These are phyloP conservation scores for Pseudomyrmex cubaensis DNA, from an alignment of 1,140 invertebrate genomes.

Conservation along the genomic window DNA sequence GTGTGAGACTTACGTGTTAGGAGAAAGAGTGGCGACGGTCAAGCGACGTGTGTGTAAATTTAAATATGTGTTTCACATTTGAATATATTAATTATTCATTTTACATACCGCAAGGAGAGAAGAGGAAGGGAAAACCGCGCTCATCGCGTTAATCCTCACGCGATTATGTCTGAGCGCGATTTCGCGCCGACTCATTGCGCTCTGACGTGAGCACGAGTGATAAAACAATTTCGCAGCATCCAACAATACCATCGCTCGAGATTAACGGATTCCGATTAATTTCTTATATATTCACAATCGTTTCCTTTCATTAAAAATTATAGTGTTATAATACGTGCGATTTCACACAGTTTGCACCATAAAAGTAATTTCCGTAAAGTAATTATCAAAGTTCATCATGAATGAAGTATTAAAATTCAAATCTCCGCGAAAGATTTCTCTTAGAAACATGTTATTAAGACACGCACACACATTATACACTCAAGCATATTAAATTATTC, in stretches of 20 bases:
- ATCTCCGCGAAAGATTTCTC: too few relatives aligned
- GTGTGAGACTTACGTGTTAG: conserved; percentile 40
- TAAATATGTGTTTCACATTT: conserved; percentile 66
- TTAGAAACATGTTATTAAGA: too few relatives aligned
- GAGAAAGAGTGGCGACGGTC: not conserved
- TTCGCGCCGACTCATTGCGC: conserved; percentile 47
- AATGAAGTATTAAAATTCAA: too few relatives aligned
- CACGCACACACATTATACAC: too few relatives aligned
- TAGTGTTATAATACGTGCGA: not conserved
- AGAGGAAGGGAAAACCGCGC: not conserved
- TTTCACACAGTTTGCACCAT: too few relatives aligned
- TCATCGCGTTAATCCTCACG: conserved; percentile 2
- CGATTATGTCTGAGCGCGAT: conserved; percentile 60
- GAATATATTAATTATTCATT: conserved; percentile 75
- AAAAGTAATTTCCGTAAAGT: too few relatives aligned
- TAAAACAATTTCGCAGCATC: conserved; percentile 19
- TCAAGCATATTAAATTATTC: too few relatives aligned
- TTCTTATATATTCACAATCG: conserved; percentile 5
- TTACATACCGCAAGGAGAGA: conserved; percentile 2
- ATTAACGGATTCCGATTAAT: conserved; percentile 21
- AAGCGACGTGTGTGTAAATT: conserved; percentile 55
- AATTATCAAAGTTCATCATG: too few relatives aligned
- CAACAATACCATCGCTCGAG: not conserved
- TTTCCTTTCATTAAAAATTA: not conserved
- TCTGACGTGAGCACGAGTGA: not conserved